Conservation (phyloP, 2,888 invertebrate genomes). For the Beris chalybata region DNA sequence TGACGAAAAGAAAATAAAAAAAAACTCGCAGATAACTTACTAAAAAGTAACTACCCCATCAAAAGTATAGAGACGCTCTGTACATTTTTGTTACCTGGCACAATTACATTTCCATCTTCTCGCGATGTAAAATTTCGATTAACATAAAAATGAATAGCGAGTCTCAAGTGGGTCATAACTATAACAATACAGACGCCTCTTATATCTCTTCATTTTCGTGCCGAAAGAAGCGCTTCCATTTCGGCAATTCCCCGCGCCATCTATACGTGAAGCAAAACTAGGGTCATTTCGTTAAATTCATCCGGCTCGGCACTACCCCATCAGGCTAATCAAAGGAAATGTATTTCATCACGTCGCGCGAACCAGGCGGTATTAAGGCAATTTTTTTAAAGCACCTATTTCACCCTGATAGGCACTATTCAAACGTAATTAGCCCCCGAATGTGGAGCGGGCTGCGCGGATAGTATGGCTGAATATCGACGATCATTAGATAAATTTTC, state of each 20-base stretch:
- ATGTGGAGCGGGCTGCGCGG: conserved; percentile 2
- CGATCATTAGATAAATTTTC: conserved; percentile 26
- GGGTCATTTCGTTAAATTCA: conserved; percentile 32
- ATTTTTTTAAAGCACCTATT: conserved; percentile 23
- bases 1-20: neutral
- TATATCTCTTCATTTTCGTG: conserved; percentile 18
- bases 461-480: conserved; percentile 19
- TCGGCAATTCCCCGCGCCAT: neutral
- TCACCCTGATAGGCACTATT: conserved; percentile 24
- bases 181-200: conserved; percentile 24
- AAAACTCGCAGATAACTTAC: conserved; percentile 10
- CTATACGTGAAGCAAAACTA: conserved; percentile 11
- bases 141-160: conserved; percentile 32
- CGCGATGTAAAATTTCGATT: conserved; percentile 30
- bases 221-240: conserved; percentile 7
- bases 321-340: conserved; percentile 34
- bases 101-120: conserved; percentile 33
- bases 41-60: conserved; percentile 23
- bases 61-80: neutral
- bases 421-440: conserved; percentile 24
- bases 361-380: conserved; percentile 3
- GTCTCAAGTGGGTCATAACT: conserved; percentile 31
- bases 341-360: conserved; percentile 11
- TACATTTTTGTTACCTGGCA: conserved; percentile 29
- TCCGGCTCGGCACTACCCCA: conserved; percentile 20